Evolutionary conservation across 2,888 invertebrate species (phyloP).

Genomic region (Gnatocerus cornutus): DNA sequence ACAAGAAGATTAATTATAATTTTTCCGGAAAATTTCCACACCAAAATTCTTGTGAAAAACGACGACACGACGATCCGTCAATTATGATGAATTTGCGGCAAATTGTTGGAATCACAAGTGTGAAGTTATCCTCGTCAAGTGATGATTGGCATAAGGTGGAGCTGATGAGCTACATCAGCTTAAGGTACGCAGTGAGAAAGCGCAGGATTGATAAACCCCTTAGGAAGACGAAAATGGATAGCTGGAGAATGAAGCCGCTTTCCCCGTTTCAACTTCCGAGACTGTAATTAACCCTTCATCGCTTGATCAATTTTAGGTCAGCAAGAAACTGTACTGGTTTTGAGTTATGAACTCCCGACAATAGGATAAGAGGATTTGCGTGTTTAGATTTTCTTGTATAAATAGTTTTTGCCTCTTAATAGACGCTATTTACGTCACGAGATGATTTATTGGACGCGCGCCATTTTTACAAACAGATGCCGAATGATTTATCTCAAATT

Average conservation of each 20-base stretch:
- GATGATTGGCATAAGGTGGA: constrained; percentile 36
- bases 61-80: too few relatives aligned
- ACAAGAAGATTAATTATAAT: constrained; percentile 12
- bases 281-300: constrained; percentile 51
- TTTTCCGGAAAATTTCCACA: constrained; percentile 7
- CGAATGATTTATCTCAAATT: constrained; percentile 3
- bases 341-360: constrained; percentile 43
- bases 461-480: constrained; percentile 13
- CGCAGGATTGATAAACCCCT: constrained; percentile 39
- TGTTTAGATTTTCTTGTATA: constrained; percentile 47
- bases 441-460: constrained; percentile 40
- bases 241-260: constrained; percentile 34
- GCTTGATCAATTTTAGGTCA: constrained; percentile 50
- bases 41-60: too few relatives aligned
- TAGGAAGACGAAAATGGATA: constrained; percentile 39
- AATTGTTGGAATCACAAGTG: constrained; percentile 24
- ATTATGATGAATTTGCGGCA: background rate
- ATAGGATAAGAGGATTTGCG: constrained; percentile 49
- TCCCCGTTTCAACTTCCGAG: constrained; percentile 36
- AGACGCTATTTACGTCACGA: constrained; percentile 28
- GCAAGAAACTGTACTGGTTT: constrained; percentile 46
- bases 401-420: constrained; percentile 45
- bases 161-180: constrained; percentile 41
- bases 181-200: constrained; percentile 27
- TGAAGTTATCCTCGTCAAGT: constrained; percentile 30